phyloP scores from a whole-genome alignment of 2,888 invertebrate genomes.

The Julus scandinavius region DNA sequence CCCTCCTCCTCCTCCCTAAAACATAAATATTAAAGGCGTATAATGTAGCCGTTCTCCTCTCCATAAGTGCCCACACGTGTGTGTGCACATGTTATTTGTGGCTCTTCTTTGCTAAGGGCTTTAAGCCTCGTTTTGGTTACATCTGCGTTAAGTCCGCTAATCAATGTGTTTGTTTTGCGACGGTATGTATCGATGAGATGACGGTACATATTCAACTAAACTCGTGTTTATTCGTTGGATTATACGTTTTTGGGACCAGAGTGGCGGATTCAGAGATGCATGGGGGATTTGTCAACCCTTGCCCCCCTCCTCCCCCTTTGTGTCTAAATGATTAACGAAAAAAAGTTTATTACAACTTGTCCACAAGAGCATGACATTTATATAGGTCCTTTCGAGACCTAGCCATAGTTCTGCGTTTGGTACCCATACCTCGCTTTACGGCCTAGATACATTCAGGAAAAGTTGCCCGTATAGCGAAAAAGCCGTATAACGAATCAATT shows the following conservation, averaged over 20 bases:
- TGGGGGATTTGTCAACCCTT: neutral
- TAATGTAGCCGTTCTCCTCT: slow-evolving; percentile 11
- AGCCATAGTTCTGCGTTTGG: no score
- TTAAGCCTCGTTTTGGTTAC: slow-evolving; percentile 37
- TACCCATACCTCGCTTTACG: no score
- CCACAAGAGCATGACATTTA: no score
- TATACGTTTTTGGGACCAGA: neutral
- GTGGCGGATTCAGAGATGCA: neutral
- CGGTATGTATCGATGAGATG: neutral
- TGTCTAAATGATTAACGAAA: neutral
- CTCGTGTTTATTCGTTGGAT: slow-evolving; percentile 4
- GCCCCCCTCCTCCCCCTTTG: neutral
- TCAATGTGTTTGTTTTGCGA: slow-evolving; percentile 29
- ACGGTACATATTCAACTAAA: neutral
- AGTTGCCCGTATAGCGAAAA: no score
- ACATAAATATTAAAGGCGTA: slow-evolving; percentile 42
- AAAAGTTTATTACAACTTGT: no score
- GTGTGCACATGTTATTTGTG: slow-evolving; percentile 42
- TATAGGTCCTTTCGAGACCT: no score
- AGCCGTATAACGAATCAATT: no score
- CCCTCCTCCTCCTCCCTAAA: neutral
- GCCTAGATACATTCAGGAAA: no score
- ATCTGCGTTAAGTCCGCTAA: slow-evolving; percentile 9
- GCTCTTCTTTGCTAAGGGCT: slow-evolving; percentile 24
- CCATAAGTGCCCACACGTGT: slow-evolving; percentile 34